Evolutionary conservation across 1,140 invertebrate genomes (phyloP).

Genomic region (Epicauta chinensis): DNA sequence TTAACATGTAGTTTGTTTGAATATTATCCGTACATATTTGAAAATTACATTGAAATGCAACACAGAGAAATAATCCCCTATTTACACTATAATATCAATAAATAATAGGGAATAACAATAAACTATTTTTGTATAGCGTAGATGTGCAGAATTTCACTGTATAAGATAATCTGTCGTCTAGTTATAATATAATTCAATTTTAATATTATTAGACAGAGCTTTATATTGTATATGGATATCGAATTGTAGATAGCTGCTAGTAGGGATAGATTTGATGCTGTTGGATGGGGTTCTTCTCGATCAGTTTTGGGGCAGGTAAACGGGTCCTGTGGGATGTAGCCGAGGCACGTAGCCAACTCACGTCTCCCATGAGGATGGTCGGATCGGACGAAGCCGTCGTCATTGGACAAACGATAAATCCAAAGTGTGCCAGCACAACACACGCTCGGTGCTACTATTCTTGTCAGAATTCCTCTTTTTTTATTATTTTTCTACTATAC

Average conservation of each 20-base stretch:
- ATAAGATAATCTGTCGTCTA: too few species aligned
- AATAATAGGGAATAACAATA: too few species aligned
- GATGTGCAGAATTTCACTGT: too few species aligned
- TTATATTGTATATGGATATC: too few species aligned
- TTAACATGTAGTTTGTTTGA: slow-evolving; percentile 7
- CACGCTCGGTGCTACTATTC: not conserved
- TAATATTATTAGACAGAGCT: too few species aligned
- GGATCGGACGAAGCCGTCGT: slow-evolving; percentile 28
- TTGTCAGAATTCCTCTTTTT: too few species aligned
- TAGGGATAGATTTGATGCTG: not conserved
- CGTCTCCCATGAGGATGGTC: slow-evolving; percentile 30
- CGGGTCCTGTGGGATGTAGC: slow-evolving; percentile 30
- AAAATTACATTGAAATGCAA: too few species aligned
- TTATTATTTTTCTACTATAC: too few species aligned
- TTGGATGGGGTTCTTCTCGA: slow-evolving; percentile 31
- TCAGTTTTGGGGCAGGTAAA: slow-evolving; percentile 42
- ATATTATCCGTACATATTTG: not conserved
- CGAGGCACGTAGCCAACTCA: slow-evolving; percentile 41
- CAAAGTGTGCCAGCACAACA: slow-evolving; percentile 8
- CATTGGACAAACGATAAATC: slow-evolving; percentile 37
- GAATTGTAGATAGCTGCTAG: not conserved
- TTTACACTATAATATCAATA: too few species aligned
- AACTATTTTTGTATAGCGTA: too few species aligned
- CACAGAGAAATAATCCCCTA: too few species aligned
- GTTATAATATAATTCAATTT: too few species aligned